phyloP scores from a whole-genome alignment of 2,888 invertebrate genomes.

The Gibbula magus region DNA sequence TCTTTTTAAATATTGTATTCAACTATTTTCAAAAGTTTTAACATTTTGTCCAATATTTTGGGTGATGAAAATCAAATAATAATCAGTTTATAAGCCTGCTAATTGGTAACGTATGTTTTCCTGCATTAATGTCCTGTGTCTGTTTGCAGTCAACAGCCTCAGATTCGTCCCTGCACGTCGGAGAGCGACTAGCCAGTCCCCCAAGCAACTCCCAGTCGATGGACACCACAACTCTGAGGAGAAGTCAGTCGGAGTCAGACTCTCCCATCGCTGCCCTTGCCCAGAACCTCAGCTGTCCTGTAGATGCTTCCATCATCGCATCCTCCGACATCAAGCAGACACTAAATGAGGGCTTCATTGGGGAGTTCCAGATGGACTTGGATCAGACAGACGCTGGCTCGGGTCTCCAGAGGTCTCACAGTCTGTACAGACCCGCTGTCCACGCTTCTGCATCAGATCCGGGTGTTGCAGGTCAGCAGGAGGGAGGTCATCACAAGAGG shows the following conservation, averaged over 20 bases:
- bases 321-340: constrained; percentile 16
- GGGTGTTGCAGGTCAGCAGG: constrained; percentile 2
- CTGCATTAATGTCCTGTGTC: neutral
- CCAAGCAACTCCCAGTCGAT: constrained; percentile 21
- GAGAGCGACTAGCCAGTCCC: constrained; percentile 58
- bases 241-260: neutral
- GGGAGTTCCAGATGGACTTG: constrained; percentile 8
- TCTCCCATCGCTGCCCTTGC: constrained; percentile 15
- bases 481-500: constrained; percentile 27
- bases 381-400: constrained; percentile 6
- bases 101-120: neutral
- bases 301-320: constrained; percentile 28
- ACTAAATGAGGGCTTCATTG: constrained; percentile 62
- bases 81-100: too few species aligned
- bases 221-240: constrained; percentile 24
- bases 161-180: constrained; percentile 27
- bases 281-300: constrained; percentile 17
- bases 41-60: too few species aligned
- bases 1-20: too few species aligned
- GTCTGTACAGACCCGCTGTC: constrained; percentile 18
- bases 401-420: constrained; percentile 10
- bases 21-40: too few species aligned
- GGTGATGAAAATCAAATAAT: too few species aligned
- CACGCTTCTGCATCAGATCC: constrained; percentile 9
- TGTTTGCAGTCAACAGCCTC: neutral